A percentile compares a stretch with the other conserved stretches of the same genome.
phyloP scores from a whole-genome alignment of 2,797 vertebrate genomes.

The Alcedo quadribrachys region DNA sequence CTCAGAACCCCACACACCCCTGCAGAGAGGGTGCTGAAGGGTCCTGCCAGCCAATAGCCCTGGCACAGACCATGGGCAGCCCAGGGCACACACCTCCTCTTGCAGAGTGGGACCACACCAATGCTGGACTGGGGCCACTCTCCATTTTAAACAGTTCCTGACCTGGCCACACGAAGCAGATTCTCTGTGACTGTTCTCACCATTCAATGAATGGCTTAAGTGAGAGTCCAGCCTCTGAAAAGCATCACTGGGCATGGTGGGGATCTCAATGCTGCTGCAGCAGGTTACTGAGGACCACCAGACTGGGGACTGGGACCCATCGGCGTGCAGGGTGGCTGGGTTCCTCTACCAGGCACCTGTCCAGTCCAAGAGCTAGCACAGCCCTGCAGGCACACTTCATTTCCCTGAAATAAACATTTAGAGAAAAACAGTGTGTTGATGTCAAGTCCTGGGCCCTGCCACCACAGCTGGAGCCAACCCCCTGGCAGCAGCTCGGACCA shows the following conservation, averaged over 20 bases:
- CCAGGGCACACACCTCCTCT: background rate
- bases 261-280: background rate
- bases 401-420: constrained; percentile 7
- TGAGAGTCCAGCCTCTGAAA: background rate
- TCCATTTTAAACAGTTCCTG: background rate
- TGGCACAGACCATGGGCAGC: background rate
- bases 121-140: background rate
- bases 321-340: background rate
- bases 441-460: background rate
- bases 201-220: background rate
- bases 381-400: background rate
- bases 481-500: background rate
- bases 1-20: rapidly evolving
- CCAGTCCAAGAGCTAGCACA: background rate
- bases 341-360: background rate
- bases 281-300: background rate
- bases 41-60: background rate
- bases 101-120: rapidly evolving
- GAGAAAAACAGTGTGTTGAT: background rate
- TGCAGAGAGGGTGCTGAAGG: background rate
- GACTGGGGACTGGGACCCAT: background rate
- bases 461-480: background rate
- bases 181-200: background rate
- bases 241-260: background rate
- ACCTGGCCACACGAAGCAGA: rapidly evolving